Evolutionary conservation across 2,113 vertebrate genomes (phyloP).

Genomic region (Petaurus breviceps): DNA sequence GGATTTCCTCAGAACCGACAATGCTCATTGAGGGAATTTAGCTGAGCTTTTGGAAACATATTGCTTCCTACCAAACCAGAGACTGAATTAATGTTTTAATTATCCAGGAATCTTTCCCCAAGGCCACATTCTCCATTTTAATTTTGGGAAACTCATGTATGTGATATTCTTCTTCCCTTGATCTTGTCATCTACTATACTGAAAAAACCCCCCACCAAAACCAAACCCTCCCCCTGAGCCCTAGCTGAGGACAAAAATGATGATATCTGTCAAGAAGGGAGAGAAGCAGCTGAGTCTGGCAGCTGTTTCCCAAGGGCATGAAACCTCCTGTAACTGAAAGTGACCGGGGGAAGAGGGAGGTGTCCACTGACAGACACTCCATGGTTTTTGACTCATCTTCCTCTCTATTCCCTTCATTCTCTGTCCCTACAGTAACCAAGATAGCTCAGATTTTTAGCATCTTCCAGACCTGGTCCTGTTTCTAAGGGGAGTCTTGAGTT

Average conservation of each 20-base stretch:
- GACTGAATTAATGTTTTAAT: conserved; percentile 83
- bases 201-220: not conserved
- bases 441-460: not conserved
- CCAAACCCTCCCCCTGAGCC: conserved; percentile 12
- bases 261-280: not conserved
- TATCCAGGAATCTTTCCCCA: conserved; percentile 70
- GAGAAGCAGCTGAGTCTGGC: not conserved
- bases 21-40: conserved; percentile 43
- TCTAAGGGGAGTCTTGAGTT: not conserved
- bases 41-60: not conserved
- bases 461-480: not conserved
- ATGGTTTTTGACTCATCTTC: not conserved
- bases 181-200: not conserved
- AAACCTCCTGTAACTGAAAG: not conserved
- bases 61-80: conserved; percentile 56
- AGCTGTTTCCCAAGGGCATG: not conserved
- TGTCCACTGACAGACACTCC: not conserved
- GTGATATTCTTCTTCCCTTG: not conserved
- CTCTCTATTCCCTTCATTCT: not conserved
- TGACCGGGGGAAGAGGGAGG: not conserved
- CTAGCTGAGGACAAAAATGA: rapidly evolving
- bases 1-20: rapidly evolving
- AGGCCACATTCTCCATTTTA: conserved; percentile 74
- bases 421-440: not conserved
- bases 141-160: conserved; percentile 60